phyloP scores from a whole-genome alignment of 2,797 vertebrate species.

The Syndactyla subalaris region DNA sequence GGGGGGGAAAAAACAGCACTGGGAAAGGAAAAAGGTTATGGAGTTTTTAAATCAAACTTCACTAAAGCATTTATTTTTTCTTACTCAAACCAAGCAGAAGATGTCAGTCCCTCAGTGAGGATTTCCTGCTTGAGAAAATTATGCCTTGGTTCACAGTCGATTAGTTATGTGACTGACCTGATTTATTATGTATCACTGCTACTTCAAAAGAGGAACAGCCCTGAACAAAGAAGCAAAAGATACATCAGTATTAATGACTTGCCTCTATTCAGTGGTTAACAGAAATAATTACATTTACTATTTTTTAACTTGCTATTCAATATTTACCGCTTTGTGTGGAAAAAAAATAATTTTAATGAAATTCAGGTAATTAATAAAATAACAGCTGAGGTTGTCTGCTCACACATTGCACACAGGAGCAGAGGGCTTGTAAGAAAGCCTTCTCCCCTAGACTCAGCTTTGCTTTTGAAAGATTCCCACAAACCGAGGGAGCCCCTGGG shows the following conservation, averaged over 20 bases:
- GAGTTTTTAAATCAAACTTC: background rate
- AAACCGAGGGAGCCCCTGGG: background rate
- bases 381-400: background rate
- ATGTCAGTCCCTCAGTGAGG: background rate
- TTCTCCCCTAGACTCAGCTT: background rate
- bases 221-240: conserved; percentile 23
- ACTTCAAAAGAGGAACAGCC: conserved; percentile 28
- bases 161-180: conserved; percentile 42
- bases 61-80: background rate
- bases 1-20: background rate
- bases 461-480: background rate
- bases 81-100: background rate
- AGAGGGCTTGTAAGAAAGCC: background rate
- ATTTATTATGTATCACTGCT: conserved; percentile 41
- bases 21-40: background rate
- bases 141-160: background rate
- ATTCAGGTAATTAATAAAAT: background rate
- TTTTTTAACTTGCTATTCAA: background rate
- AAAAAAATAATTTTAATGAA: background rate
- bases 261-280: background rate
- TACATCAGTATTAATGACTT: background rate
- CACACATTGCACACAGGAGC: background rate
- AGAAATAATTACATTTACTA: background rate
- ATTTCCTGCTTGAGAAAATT: conserved; percentile 19
- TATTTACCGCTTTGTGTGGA: background rate